These are phyloP conservation scores for Morpho achilles DNA, from an alignment of 2,888 invertebrate genomes.

Conservation along the genomic window DNA sequence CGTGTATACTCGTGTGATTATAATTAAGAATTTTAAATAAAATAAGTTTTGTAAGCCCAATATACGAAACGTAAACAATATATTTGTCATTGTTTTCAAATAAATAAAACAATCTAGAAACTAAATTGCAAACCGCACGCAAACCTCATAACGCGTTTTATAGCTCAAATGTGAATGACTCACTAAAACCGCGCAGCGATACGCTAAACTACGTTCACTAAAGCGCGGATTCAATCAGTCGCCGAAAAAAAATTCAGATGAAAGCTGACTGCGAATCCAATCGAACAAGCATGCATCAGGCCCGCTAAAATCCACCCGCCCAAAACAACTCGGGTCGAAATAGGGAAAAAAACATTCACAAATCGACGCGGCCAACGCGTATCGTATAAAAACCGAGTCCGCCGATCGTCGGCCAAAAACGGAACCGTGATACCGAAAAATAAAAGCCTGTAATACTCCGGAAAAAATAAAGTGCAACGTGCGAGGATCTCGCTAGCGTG, in stretches of 20 bases:
- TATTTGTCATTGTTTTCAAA: too few species aligned
- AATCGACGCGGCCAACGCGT: constrained; percentile 62
- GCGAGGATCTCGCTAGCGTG: constrained; percentile 36
- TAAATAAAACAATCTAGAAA: constrained; percentile 20
- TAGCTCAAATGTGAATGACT: constrained; percentile 64
- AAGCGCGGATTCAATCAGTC: constrained; percentile 75
- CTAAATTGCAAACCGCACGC: constrained; percentile 44
- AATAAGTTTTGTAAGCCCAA: not conserved
- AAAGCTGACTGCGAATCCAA: constrained; percentile 62
- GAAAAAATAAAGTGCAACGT: constrained; percentile 66
- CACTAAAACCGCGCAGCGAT: constrained; percentile 56
- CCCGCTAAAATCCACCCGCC: constrained; percentile 68
- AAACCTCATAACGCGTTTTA: constrained; percentile 44
- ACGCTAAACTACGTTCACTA: constrained; percentile 71
- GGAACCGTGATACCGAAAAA: constrained; percentile 78
- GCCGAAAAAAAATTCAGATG: constrained; percentile 56
- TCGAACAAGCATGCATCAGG: constrained; percentile 65
- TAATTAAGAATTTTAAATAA: too few species aligned
- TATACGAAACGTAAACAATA: too few species aligned
- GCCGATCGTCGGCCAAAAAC: constrained; percentile 74
- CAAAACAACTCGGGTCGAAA: constrained; percentile 72
- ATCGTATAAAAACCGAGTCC: constrained; percentile 72
- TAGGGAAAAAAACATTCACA: constrained; percentile 67
- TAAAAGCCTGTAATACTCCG: constrained; percentile 70
- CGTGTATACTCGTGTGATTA: too few species aligned